Percentiles rank a stretch among this genome's conserved stretches.
These are phyloP conservation scores for Agrilus planipennis DNA, from an alignment of 1,140 invertebrate species.

Conservation along the genomic window DNA sequence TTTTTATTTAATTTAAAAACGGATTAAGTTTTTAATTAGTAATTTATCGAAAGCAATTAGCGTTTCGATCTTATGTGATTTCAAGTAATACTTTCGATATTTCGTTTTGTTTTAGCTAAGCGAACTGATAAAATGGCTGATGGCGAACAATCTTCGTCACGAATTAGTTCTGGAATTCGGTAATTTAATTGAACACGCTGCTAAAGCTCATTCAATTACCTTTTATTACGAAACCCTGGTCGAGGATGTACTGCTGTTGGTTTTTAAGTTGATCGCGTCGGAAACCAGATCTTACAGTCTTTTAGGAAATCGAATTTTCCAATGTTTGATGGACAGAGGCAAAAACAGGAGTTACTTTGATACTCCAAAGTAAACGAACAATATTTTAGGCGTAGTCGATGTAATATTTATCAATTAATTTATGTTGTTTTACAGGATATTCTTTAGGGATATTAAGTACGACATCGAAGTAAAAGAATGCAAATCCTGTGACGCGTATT, in stretches of 20 bases:
- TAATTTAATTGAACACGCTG: conserved; percentile 37
- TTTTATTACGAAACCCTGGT: conserved; percentile 34
- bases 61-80: no score
- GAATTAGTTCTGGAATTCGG: conserved; percentile 37
- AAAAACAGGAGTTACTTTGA: conserved; percentile 36
- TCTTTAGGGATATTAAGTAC: conserved; percentile 36
- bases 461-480: conserved; percentile 31
- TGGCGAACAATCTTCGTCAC: no score
- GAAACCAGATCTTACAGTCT: conserved; percentile 35
- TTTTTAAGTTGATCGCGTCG: conserved; percentile 38
- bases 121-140: no score
- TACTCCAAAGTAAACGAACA: conserved; percentile 37
- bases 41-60: no score
- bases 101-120: no score
- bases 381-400: not conserved
- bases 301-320: conserved; percentile 40
- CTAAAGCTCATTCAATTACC: conserved; percentile 33
- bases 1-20: no score
- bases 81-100: no score
- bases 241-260: conserved; percentile 33
- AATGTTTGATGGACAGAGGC: conserved; percentile 41
- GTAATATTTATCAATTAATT: not conserved
- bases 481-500: conserved; percentile 35
- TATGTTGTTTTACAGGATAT: conserved; percentile 24
- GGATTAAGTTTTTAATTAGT: no score